Evolutionary conservation across 1,140 invertebrate genomes (phyloP).

Genomic region (Aphidius ervi): DNA sequence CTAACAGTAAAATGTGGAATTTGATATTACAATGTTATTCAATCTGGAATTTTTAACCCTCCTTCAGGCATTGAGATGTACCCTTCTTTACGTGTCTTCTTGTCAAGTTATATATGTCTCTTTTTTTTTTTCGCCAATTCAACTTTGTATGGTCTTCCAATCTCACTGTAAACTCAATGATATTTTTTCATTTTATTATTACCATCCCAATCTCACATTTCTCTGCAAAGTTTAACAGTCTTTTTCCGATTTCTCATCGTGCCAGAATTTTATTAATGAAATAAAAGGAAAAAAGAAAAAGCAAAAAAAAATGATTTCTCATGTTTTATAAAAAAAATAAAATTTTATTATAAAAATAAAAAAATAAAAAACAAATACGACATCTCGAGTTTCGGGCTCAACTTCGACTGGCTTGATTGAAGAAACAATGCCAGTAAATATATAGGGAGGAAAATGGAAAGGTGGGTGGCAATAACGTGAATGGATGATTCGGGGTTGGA

Average conservation of each 20-base stretch:
- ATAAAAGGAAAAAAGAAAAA: too few species aligned
- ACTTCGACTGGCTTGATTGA: conserved; percentile 13
- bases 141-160: not conserved
- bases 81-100: conserved; percentile 2
- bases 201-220: too few species aligned
- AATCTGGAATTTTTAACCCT: conserved; percentile 15
- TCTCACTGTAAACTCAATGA: not conserved
- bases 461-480: conserved; percentile 3
- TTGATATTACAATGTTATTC: conserved; percentile 21
- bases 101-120: not conserved
- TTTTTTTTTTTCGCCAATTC: not conserved
- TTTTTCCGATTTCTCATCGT: too few species aligned
- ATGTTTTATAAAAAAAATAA: not conserved
- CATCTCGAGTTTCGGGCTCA: conserved; percentile 11
- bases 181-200: too few species aligned
- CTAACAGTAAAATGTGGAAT: conserved; percentile 18
- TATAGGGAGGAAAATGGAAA: not conserved
- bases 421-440: conserved; percentile 9
- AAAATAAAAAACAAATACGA: not conserved
- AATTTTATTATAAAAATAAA: not conserved
- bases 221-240: too few species aligned
- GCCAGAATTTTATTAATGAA: too few species aligned
- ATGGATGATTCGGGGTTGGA: not conserved
- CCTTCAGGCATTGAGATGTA: not conserved
- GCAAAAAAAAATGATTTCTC: too few species aligned